Evolutionary conservation across 2,888 invertebrate genomes (phyloP), one percentile per base, ranked within the genome.

Genomic region (Ophioninae sp.): DNA sequence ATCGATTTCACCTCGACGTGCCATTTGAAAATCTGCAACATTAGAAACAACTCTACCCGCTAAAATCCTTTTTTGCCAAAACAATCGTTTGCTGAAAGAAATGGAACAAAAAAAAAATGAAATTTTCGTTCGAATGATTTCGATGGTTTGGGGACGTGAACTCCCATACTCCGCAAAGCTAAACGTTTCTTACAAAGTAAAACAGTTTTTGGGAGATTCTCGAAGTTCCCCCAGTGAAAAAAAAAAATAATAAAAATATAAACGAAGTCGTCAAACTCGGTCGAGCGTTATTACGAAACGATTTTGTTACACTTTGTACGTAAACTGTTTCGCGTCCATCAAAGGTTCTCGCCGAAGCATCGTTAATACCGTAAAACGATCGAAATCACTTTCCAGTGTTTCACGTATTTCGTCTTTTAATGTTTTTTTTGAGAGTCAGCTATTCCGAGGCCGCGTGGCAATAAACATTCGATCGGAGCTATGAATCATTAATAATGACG

Each of bases 391-490:
- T 68, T 68, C 67, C 65, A 75, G 59, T 58, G 37, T 41, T 10
- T 17, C 58, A 22, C 13, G 10, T 59, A n/a, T 59, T 17, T 51
- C 13, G 51, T 51, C 17, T 63, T 73, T 86, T 85, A 81, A 83
- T 82, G 85, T 51, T 61, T 83, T 72, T 72, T 84, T 72, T 61
- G 23, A 84, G 85, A 84, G 84, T 81, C 82, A 44, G 64, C 73
- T 75, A 74, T 79, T 80, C 77, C 75, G 81, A 44, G 74, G 74
- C 71, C 59, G 30, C 37, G 61, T 65, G 63, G 81, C 77, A 71
- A 81, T 83, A 81, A 82, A 85, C 71, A 82, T 69, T 86, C 85
- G 85, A 86, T 86, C 77, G 81, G 72, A 71, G 81, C 69, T 71
- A 67, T 85, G 82, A 86, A 86, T 86, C 82, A 82, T 82, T 72